Evolutionary conservation across 1,140 invertebrate species (phyloP), one percentile per base, ranked within the genome.

Genomic region (Leptonema lineaticorne): DNA sequence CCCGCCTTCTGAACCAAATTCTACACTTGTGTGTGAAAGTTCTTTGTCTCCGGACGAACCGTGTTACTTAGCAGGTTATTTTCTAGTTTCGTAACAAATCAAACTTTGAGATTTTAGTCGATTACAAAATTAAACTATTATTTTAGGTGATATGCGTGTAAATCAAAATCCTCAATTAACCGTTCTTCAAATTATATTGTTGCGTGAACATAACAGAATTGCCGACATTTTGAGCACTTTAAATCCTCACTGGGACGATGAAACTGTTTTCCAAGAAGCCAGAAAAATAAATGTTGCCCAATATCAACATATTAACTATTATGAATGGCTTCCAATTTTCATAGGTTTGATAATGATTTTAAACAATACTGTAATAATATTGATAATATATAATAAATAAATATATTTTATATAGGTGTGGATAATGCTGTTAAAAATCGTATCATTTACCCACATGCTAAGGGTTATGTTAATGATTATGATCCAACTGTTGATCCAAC

Each of bases 171-270:
- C 91, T 0, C 88, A 91, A 66, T 75, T 96, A 29, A 88, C 92
- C 0, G 80, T 92, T 4, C 78, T 97, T 0, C 95, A 98, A 73
- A 90, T 92, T 0, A 77, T 97, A 2, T 84, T 94, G 46, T 80
- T 96, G 62, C 83, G 96, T 67, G 92, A 97, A 76, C 96, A 98
- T 77, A 98, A 98, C 78, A 85, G 92, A 48, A 83, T 98, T 18
- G 94, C 95, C 0, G 85, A 87, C 33, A 78, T 77, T 29, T 79
- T 99, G 0, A 76, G 85, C 0, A 74, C 82, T 6, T 75, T 97
- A 0, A 98, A 98, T 81, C 91, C 92, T 0, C 90, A 92, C 70
- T 96, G 93, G 91, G 85, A 87, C 67, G 94, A 96, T 75, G 93
- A 95, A 77, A 91, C 85, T 0, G 77, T 92, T 1, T 96, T 90